Evolutionary conservation across 1,140 invertebrate genomes (phyloP).

Genomic region (Bombus sibiricus): DNA sequence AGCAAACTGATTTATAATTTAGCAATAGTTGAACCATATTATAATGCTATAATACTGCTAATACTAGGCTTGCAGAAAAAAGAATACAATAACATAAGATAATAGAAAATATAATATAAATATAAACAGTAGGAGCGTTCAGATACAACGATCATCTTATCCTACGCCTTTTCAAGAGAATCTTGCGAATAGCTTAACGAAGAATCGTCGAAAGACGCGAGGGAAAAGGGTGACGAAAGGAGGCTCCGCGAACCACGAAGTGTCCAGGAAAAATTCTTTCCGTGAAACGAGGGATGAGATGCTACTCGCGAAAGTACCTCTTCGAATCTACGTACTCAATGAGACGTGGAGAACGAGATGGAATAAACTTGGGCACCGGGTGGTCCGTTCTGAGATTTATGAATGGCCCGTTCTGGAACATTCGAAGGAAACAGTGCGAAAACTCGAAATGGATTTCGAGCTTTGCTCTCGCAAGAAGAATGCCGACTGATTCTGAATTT

Average conservation of each 20-base stretch:
- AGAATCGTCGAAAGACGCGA: conserved; percentile 24
- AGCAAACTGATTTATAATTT: no score
- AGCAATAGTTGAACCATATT: no score
- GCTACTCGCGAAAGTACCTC: conserved; percentile 38
- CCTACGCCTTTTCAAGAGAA: conserved; percentile 1
- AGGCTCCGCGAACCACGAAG: conserved; percentile 2
- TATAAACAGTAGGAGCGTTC: neutral
- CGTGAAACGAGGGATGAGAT: conserved; percentile 37
- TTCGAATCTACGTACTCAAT: conserved; percentile 63
- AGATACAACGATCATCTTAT: neutral
- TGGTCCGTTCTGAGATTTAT: conserved; percentile 71
- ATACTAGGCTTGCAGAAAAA: no score
- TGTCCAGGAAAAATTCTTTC: conserved; percentile 47
- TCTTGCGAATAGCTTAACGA: conserved; percentile 32
- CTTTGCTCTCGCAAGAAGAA: conserved; percentile 35
- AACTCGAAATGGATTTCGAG: conserved; percentile 44
- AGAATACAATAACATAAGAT: conserved; percentile 3
- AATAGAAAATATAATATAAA: neutral
- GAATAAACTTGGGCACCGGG: conserved; percentile 57
- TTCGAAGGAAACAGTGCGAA: conserved; percentile 67
- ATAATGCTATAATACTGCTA: no score
- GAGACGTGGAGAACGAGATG: conserved; percentile 66
- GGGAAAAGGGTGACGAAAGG: conserved; percentile 42
- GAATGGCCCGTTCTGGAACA: conserved; percentile 62
- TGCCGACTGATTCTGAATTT: conserved; percentile 34